A percentile compares a stretch with the other conserved stretches of the same genome.
phyloP scores from a whole-genome alignment of 2,797 vertebrate species.

The Toxotes lorentzi region DNA sequence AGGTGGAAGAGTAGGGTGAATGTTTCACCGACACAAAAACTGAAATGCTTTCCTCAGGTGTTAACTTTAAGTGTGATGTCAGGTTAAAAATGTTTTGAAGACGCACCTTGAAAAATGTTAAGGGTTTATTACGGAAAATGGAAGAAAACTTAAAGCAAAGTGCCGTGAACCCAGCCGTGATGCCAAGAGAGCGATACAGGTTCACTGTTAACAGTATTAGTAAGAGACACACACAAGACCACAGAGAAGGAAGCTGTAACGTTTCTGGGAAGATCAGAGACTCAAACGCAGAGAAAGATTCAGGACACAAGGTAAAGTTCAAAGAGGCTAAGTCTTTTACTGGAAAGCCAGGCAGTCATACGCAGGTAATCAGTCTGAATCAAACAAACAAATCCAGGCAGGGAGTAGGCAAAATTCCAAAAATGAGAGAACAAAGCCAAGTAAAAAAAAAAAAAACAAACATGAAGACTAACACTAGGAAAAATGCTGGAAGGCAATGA shows the following conservation, averaged over 20 bases:
- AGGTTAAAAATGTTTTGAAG: slow-evolving; percentile 34
- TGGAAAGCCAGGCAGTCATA: no score
- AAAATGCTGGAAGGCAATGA: no score
- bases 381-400: no score
- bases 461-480: no score
- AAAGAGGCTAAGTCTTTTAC: no score
- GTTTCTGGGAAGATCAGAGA: no score
- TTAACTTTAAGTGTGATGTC: slow-evolving; percentile 25
- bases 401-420: no score
- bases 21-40: slow-evolving; percentile 32
- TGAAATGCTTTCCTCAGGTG: slow-evolving; percentile 18
- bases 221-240: not conserved
- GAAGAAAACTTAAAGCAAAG: not conserved
- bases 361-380: no score
- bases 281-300: no score
- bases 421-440: no score
- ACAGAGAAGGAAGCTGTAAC: not conserved
- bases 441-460: no score
- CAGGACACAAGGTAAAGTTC: no score
- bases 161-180: slow-evolving; percentile 7
- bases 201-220: not conserved
- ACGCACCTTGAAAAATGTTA: slow-evolving; percentile 5
- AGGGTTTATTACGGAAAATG: slow-evolving; percentile 4
- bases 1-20: slow-evolving; percentile 19
- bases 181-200: slow-evolving; percentile 1